Evolutionary conservation across 2,797 vertebrate species (phyloP), one percentile per base, ranked within the genome.

Genomic region (Rachycentron canadum): DNA sequence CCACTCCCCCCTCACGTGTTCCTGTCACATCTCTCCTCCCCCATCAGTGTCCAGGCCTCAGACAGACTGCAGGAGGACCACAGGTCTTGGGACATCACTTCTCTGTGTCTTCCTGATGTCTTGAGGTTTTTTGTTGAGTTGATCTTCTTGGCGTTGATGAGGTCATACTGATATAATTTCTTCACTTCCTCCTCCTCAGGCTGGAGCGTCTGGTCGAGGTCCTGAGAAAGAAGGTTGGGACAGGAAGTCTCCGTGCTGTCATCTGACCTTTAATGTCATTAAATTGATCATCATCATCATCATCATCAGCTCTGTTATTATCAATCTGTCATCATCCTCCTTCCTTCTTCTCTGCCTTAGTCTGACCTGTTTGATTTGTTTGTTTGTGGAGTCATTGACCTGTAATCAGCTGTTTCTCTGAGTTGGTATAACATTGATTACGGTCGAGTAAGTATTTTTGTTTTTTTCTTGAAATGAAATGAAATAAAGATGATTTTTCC

Each of bases 171-270:
- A 63, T 26, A n/a, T n/a, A 16, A 21, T 3, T 17, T 90, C 83
- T 84, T 80, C 84, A 75, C 79, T 76, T 84, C 69, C 13, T 78
- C 87, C 57, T 78, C 83, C 67, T 87, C 93, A 99, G 98, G 93
- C 91, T 99, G 94, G 97, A 99, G 94, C 96, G 98, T 59, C 95
- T 99, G 88, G 98, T 99, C 71, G 97, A 99, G 0, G 98, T 99
- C 66, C 87, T 99, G 88, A 96, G 98, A 95, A 99, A 98, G 94
- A 99, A 99, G 81, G 95, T 99, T 65, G 97, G 97, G 89, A 91
- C 96, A 43, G 97, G 98, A 88, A 96, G 93, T 78, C 91, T 98
- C 83, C 96, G 98, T 78, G 96, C 96, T 49, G 96, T 99, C 93
- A 95, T 98, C 94, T 99, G 95, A 98, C 84, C 45, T n/a, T n/a